Conservation (phyloP, 2,888 invertebrate genomes). For the Nephrocerus scutellatus region DNA sequence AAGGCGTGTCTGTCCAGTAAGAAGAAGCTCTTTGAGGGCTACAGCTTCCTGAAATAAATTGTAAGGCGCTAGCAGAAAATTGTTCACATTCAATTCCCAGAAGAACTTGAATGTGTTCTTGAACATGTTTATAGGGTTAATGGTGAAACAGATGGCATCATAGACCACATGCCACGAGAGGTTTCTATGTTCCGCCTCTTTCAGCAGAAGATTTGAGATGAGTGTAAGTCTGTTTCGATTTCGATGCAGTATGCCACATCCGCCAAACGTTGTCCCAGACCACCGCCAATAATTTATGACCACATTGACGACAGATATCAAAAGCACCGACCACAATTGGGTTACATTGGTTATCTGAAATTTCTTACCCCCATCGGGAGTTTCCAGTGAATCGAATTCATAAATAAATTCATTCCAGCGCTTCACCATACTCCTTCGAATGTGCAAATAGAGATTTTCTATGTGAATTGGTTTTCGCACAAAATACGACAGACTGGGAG, state of each 20-base stretch:
- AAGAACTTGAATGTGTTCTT: constrained; percentile 36
- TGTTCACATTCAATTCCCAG: constrained; percentile 39
- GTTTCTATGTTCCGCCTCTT: constrained; percentile 41
- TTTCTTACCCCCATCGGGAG: constrained; percentile 49
- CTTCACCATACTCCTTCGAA: constrained; percentile 63
- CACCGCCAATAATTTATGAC: constrained; percentile 57
- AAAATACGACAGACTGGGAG: constrained; percentile 49
- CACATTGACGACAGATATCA: constrained; percentile 61
- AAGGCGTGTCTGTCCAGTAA: constrained; percentile 35
- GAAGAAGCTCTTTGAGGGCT: constrained; percentile 36
- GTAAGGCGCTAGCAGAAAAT: constrained; percentile 35
- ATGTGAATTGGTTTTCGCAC: constrained; percentile 58
- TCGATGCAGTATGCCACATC: constrained; percentile 44
- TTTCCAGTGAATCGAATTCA: constrained; percentile 69
- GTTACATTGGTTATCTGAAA: constrained; percentile 35
- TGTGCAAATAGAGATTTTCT: constrained; percentile 59
- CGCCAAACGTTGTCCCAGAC: constrained; percentile 49
- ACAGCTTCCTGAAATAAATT: constrained; percentile 34
- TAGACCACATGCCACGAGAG: constrained; percentile 44
- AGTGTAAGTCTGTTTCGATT: constrained; percentile 21
- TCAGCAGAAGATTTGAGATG: constrained; percentile 34
- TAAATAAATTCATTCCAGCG: constrained; percentile 75
- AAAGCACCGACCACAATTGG: constrained; percentile 52
- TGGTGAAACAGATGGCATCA: constrained; percentile 42
- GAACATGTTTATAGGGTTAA: constrained; percentile 47